Percentiles rank a stretch among this genome's conserved stretches.
These are phyloP conservation scores for Phasia obesa DNA, from an alignment of 2,888 invertebrate species.

Conservation along the genomic window DNA sequence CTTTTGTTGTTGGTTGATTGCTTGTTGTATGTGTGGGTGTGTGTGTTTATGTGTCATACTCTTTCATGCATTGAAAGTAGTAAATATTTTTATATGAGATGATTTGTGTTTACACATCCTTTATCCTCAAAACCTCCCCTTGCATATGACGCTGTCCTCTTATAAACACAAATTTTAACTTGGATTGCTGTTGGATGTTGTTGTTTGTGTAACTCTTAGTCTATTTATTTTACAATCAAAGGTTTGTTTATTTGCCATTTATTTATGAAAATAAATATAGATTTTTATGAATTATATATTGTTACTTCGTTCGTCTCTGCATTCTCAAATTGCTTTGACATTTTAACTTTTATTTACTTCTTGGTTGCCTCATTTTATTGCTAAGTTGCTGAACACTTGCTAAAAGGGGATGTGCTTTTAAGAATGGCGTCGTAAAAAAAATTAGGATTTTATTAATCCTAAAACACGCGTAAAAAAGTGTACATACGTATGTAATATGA, in stretches of 20 bases:
- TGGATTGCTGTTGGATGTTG: conserved; percentile 21
- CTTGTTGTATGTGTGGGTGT: not conserved
- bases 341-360: conserved; percentile 31
- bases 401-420: no score
- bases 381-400: not conserved
- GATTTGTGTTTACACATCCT: conserved; percentile 47
- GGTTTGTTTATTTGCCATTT: conserved; percentile 67
- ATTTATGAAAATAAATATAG: conserved; percentile 68
- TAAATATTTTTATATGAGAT: conserved; percentile 45
- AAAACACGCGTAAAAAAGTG: no score
- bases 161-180: conserved; percentile 16
- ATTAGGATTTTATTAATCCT: no score
- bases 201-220: conserved; percentile 39
- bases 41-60: not conserved
- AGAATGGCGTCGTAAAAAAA: no score
- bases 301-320: not conserved
- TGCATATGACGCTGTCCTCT: not conserved
- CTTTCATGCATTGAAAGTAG: conserved; percentile 24
- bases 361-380: not conserved
- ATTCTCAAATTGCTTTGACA: conserved; percentile 45
- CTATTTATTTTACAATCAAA: conserved; percentile 67
- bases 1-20: not conserved
- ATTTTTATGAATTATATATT: conserved; percentile 69
- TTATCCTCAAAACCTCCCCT: not conserved
- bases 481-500: no score